Evolutionary conservation across 2,888 invertebrate species (phyloP), one percentile per base, ranked within the genome.

Genomic region (Pheosia gnoma): DNA sequence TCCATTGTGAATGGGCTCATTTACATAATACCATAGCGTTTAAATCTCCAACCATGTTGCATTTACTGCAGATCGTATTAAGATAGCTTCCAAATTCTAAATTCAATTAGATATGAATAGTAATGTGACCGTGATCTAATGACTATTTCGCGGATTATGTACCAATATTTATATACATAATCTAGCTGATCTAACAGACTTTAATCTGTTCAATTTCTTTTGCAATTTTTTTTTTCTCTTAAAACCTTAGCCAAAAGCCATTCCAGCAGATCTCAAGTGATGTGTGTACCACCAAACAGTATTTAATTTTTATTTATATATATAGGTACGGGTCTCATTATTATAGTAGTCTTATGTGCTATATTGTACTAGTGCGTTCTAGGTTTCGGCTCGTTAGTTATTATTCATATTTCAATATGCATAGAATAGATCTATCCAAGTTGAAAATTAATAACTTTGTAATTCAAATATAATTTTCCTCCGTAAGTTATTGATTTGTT

Each of bases 21-120:
- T 87, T 83, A 83, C 84, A 87, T 88, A 87, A 83, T 84, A 81
- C 79, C 72, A 80, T 79, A 72, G 74, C 71, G 74, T n/a, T 80
- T 82, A 81, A 81, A 79, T 78, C 80, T 78, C 69, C 65, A 61
- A 70, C 74, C 74, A 69, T 73, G 76, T 80, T 79, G 74, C 76
- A 70, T 62, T 74, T 77, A 76, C 69, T 67, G 68, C 63, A 76
- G 86, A 87, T 87, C 77, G 77, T 72, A 79, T 81, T 81, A 75
- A 80, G 86, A 87, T 88, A 85, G 72, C 78, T 70, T 62, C 76
- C 70, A 67, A 80, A 78, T 75, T 76, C 72, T 71, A 79, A 76
- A 77, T 72, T 71, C 60, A 56, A 59, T 60, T 66, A 69, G 65
- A 67, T 41, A 47, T 47, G 47, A 47, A 47, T 9, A 47, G 5